Evolutionary conservation across 2,888 invertebrate species (phyloP).

Genomic region (Bembecia ichneumoniformis): DNA sequence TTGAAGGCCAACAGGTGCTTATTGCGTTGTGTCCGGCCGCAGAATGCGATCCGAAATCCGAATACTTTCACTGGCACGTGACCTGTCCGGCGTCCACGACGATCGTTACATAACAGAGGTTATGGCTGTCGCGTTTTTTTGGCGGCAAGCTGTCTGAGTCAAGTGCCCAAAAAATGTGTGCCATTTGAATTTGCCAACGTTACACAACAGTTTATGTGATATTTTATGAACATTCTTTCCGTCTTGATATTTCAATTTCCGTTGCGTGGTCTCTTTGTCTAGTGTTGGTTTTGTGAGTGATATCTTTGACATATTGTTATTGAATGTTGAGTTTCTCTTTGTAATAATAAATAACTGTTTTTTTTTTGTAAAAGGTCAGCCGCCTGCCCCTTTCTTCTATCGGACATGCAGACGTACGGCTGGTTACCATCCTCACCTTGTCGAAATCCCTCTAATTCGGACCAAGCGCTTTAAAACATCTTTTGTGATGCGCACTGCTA

Average conservation of each 20-base stretch:
- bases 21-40: conserved; percentile 4
- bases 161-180: not conserved
- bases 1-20: too few relatives aligned
- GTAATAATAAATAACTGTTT: too few relatives aligned
- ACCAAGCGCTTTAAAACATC: too few relatives aligned
- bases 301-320: too few relatives aligned
- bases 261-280: not conserved
- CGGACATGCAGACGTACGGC: too few relatives aligned
- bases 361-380: too few relatives aligned
- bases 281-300: not conserved
- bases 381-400: too few relatives aligned
- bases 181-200: conserved; percentile 6
- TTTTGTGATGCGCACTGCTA: too few relatives aligned
- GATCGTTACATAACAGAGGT: conserved; percentile 20
- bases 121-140: conserved; percentile 21
- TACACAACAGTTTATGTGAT: conserved; percentile 10
- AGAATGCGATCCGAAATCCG: conserved; percentile 34
- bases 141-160: conserved; percentile 53
- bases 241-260: not conserved
- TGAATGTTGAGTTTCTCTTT: too few relatives aligned
- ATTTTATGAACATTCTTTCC: not conserved
- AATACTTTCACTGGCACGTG: conserved; percentile 37
- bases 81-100: conserved; percentile 1
- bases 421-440: too few relatives aligned
- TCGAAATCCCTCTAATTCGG: too few relatives aligned